phyloP scores from a whole-genome alignment of 92 coral and sea anemone species.

The Chrysogorgia sp. region DNA sequence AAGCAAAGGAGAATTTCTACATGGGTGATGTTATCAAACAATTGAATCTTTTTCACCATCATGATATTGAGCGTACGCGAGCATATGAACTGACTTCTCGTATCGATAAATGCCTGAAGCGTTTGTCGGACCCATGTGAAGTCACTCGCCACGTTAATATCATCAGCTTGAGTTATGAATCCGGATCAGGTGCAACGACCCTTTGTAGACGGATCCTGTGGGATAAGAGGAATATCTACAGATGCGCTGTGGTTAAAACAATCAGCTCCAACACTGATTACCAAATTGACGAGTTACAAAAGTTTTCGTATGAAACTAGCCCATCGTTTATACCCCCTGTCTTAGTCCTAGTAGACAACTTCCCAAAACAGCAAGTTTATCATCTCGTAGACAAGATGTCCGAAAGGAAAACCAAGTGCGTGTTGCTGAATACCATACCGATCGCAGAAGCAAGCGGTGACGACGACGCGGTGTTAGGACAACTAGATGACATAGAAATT shows the following conservation, averaged over 20 bases:
- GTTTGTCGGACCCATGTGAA: slow-evolving; percentile 39
- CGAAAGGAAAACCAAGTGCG: slow-evolving; percentile 58
- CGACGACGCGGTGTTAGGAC: slow-evolving; percentile 45
- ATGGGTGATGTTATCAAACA: slow-evolving; percentile 61
- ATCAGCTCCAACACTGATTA: slow-evolving; percentile 50
- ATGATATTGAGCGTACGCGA: slow-evolving; percentile 50
- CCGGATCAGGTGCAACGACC: slow-evolving; percentile 71
- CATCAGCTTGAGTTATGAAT: slow-evolving; percentile 59
- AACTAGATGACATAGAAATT: slow-evolving; percentile 57
- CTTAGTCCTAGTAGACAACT: slow-evolving; percentile 53
- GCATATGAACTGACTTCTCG: slow-evolving; percentile 26
- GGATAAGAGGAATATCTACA: slow-evolving; percentile 41
- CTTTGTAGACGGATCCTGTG: slow-evolving; percentile 69
- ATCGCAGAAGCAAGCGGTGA: slow-evolving; percentile 27
- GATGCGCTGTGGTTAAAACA: slow-evolving; percentile 69
- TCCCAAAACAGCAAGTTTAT: slow-evolving; percentile 30
- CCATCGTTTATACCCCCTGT: slow-evolving; percentile 33
- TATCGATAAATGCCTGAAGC: slow-evolving; percentile 38
- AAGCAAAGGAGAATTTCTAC: slow-evolving; percentile 60
- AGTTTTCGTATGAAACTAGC: slow-evolving; percentile 37
- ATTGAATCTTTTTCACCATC: slow-evolving; percentile 51
- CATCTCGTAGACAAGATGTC: slow-evolving; percentile 38
- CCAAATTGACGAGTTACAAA: slow-evolving; percentile 51
- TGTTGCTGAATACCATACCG: slow-evolving; percentile 58
- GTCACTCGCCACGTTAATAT: slow-evolving; percentile 44